Percentiles rank a stretch among this genome's conserved stretches.
Conservation (phyloP, 2,797 vertebrate species). For the Ctenochaetus hawaiiensis region DNA sequence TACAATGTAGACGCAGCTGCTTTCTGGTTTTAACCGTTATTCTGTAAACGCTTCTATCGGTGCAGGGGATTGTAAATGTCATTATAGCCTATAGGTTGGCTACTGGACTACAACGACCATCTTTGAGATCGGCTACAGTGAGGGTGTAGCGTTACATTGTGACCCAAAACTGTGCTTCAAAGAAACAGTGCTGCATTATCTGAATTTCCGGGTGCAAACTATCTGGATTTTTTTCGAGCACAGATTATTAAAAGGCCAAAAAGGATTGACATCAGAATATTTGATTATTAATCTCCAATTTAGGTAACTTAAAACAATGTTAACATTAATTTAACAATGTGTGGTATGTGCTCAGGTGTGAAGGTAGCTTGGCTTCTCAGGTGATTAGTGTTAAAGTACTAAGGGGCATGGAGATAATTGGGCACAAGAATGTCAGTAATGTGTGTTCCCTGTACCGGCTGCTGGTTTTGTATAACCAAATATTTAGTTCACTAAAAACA, state of each 20-base stretch:
- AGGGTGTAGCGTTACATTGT: constrained; percentile 59
- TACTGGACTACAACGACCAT: constrained; percentile 52
- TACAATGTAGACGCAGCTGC: not conserved
- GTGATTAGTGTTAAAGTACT: constrained; percentile 73
- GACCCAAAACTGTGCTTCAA: constrained; percentile 40
- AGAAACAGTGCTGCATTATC: constrained; percentile 11
- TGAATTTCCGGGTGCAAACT: not conserved
- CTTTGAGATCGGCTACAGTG: constrained; percentile 58
- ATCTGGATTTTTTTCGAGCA: too few species aligned
- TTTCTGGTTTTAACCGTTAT: constrained; percentile 1
- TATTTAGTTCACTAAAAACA: constrained; percentile 29
- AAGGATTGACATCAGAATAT: not conserved
- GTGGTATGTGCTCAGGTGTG: constrained; percentile 63
- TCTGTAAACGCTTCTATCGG: not conserved
- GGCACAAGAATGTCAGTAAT: constrained; percentile 75
- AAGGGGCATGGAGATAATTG: constrained; percentile 74
- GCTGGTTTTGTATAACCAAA: constrained; percentile 29
- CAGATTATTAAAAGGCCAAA: too few species aligned
- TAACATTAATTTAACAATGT: constrained; percentile 11
- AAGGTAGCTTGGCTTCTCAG: constrained; percentile 53
- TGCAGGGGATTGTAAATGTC: constrained; percentile 17
- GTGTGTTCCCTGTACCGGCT: constrained; percentile 46
- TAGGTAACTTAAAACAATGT: not conserved
- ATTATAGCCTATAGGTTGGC: constrained; percentile 35
- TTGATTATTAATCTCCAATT: not conserved